phyloP scores from a whole-genome alignment of 2,888 invertebrate species.

The Dendrolimus pini region DNA sequence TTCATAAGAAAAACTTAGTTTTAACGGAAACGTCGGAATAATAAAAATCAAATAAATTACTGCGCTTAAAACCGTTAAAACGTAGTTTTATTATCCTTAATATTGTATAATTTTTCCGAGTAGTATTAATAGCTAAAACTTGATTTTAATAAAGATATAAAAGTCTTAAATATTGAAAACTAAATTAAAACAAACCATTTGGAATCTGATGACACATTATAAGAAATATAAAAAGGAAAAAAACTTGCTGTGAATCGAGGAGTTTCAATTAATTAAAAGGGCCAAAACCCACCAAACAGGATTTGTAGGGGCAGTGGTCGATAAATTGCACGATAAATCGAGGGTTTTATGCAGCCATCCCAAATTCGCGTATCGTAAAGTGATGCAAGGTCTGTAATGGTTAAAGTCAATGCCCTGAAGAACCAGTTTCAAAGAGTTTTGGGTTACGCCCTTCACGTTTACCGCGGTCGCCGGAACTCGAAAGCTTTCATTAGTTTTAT shows the following conservation, averaged over 20 bases:
- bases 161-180: too few relatives aligned
- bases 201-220: not conserved
- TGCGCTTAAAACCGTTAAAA: too few relatives aligned
- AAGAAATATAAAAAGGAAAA: not conserved
- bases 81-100: too few relatives aligned
- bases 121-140: too few relatives aligned
- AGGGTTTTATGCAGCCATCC: slow-evolving; percentile 28
- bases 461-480: not conserved
- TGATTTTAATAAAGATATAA: too few relatives aligned
- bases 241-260: slow-evolving; percentile 1
- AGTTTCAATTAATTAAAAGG: slow-evolving; percentile 31
- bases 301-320: slow-evolving; percentile 28
- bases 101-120: too few relatives aligned
- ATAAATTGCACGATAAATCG: slow-evolving; percentile 44
- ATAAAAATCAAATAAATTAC: too few relatives aligned
- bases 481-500: not conserved
- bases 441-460: slow-evolving; percentile 25
- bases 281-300: slow-evolving; percentile 20
- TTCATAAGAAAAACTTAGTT: too few relatives aligned
- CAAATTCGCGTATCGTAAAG: slow-evolving; percentile 33
- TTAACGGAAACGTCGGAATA: too few relatives aligned
- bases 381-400: slow-evolving; percentile 59
- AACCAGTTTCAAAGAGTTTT: slow-evolving; percentile 43
- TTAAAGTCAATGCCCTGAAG: slow-evolving; percentile 46
- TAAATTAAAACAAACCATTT: not conserved